Evolutionary conservation across 2,113 vertebrate species (phyloP).

Genomic region (Urocolius indicus): DNA sequence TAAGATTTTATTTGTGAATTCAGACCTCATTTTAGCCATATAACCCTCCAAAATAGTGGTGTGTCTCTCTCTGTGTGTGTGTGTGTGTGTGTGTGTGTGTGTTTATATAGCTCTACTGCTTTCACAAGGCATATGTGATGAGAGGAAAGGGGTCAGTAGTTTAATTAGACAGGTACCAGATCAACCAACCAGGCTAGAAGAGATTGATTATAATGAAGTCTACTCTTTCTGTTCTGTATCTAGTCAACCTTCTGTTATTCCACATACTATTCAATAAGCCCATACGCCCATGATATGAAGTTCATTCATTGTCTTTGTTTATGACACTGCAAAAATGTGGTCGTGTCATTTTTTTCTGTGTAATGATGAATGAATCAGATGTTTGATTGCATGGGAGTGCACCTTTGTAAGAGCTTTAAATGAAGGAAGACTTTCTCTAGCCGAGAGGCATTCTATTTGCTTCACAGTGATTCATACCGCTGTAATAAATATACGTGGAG

Average conservation of each 20-base stretch:
- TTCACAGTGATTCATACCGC: conserved; percentile 35
- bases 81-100: background rate
- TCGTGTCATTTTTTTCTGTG: background rate
- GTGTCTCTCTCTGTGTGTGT: background rate
- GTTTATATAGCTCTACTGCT: background rate
- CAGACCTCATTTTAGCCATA: background rate
- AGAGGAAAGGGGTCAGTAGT: background rate
- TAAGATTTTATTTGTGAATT: background rate
- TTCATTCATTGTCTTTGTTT: background rate
- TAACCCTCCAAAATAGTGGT: background rate
- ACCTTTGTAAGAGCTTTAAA: conserved; percentile 47
- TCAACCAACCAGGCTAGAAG: background rate
- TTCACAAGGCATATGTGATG: background rate
- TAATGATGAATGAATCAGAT: conserved; percentile 2
- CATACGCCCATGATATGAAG: background rate
- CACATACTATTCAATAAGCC: background rate
- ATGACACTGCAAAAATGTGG: background rate
- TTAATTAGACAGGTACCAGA: background rate
- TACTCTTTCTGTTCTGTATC: background rate
- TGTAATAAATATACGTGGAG: background rate
- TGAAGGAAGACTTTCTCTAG: conserved; percentile 46
- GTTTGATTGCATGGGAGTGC: background rate
- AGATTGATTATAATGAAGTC: background rate
- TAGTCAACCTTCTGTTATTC: background rate
- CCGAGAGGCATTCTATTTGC: conserved; percentile 33